These are phyloP conservation scores for Paracentrotus lividus DNA, from an alignment of 53 echinoderm and acorn worm species.

Conservation along the genomic window DNA sequence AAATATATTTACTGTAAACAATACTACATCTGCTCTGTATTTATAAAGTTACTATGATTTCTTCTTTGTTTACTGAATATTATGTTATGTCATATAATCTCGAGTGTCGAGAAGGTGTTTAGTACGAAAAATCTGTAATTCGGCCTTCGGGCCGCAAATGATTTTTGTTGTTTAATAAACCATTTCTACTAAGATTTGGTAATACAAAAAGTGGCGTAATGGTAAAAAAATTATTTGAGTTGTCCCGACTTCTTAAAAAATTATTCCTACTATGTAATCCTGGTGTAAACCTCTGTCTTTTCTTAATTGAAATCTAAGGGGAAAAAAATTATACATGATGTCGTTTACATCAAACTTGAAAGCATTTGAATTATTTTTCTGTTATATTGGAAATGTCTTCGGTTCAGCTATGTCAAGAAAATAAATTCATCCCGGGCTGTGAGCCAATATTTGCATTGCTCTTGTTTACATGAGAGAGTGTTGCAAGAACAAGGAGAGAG, in stretches of 20 bases:
- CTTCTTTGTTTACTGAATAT: too few species aligned
- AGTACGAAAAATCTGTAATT: too few species aligned
- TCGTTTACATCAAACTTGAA: neutral
- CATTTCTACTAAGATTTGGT: neutral
- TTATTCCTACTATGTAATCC: too few species aligned
- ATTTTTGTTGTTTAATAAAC: too few species aligned
- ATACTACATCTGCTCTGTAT: too few species aligned
- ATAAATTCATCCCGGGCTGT: neutral
- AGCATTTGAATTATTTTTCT: neutral
- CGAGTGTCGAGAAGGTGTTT: too few species aligned
- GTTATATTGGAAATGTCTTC: neutral
- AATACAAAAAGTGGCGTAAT: neutral
- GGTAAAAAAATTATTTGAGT: neutral
- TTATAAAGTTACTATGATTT: too few species aligned
- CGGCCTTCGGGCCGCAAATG: too few species aligned
- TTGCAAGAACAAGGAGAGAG: neutral
- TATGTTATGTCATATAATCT: too few species aligned
- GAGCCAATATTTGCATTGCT: neutral
- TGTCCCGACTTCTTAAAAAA: too few species aligned
- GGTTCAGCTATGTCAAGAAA: neutral
- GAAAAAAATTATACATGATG: neutral
- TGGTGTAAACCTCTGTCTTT: too few species aligned
- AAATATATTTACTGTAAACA: too few species aligned
- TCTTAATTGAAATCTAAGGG: neutral
- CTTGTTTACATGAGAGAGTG: slow-evolving; percentile 13